Conservation (phyloP, 2,888 invertebrate genomes). For the Noctua pronuba region DNA sequence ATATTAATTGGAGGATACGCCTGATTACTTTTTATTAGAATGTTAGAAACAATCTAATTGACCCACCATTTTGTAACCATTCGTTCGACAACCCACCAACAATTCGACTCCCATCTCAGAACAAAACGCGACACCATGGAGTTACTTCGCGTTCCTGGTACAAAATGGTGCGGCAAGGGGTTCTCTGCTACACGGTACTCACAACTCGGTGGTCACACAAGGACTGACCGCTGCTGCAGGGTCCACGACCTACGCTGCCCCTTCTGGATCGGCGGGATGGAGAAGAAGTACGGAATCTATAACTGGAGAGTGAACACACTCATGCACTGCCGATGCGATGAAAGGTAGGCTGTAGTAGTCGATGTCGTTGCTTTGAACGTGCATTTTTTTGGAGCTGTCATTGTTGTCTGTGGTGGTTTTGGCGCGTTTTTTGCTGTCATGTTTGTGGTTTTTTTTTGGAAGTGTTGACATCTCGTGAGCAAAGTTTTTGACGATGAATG, state of each 20-base stretch:
- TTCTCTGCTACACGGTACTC: constrained; percentile 95
- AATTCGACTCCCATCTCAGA: constrained; percentile 75
- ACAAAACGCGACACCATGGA: constrained; percentile 89
- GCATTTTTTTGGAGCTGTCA: constrained; percentile 32
- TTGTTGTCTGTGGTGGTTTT: constrained; percentile 19
- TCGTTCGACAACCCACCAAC: constrained; percentile 26
- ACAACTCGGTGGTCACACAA: constrained; percentile 95
- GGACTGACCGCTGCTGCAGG: constrained; percentile 96
- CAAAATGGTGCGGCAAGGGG: constrained; percentile 98
- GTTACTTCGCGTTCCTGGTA: constrained; percentile 95
- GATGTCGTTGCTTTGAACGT: constrained; percentile 65
- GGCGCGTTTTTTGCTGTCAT: constrained; percentile 17
- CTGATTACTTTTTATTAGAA: neutral
- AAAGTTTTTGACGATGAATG: neutral
- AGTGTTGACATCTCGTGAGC: neutral
- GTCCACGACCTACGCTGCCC: constrained; percentile 96
- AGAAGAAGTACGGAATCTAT: constrained; percentile 95
- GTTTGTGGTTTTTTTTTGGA: constrained; percentile 10
- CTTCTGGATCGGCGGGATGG: constrained; percentile 95
- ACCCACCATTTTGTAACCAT: neutral
- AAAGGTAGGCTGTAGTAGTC: constrained; percentile 91
- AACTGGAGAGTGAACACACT: constrained; percentile 97
- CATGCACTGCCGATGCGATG: constrained; percentile 98
- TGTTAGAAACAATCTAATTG: neutral
- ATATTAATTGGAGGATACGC: too few species aligned